phyloP scores from a whole-genome alignment of 2,113 vertebrate genomes.

The Bolborhynchus lineola region DNA sequence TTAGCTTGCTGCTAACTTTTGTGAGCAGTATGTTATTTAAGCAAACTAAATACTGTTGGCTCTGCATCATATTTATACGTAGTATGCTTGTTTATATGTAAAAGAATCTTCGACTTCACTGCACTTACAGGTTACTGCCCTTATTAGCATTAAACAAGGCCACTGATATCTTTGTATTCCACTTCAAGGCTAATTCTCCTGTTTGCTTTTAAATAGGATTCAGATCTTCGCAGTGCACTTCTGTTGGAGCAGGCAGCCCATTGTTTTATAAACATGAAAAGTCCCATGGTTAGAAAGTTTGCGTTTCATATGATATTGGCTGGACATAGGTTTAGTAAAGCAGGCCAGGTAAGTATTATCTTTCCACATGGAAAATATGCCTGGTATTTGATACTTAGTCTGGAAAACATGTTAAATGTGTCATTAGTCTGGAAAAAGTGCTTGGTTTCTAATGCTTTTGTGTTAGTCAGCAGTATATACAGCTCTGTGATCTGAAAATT shows the following conservation, averaged over 20 bases:
- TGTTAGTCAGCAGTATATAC: not conserved
- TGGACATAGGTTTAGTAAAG: constrained; percentile 97
- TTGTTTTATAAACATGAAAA: constrained; percentile 98
- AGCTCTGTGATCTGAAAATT: not conserved
- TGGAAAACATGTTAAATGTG: not conserved
- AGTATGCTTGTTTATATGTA: not conserved
- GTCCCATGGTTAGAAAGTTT: constrained; percentile 97
- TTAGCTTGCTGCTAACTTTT: not conserved
- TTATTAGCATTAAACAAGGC: not conserved
- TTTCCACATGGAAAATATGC: not conserved
- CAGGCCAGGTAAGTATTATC: constrained; percentile 85
- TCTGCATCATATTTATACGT: not conserved
- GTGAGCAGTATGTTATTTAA: not conserved
- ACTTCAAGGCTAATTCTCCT: not conserved
- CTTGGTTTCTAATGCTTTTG: not conserved
- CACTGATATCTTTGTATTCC: not conserved
- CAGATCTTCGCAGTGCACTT: constrained; percentile 94
- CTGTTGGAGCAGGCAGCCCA: constrained; percentile 95
- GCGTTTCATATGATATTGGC: constrained; percentile 98
- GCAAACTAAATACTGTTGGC: not conserved
- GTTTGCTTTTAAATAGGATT: constrained; percentile 81
- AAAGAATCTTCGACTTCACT: not conserved
- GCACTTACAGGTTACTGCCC: not conserved
- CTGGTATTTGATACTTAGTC: not conserved
- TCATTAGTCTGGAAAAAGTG: not conserved